Conservation (phyloP, 2,113 vertebrate genomes). For the Epinephelus lanceolatus region DNA sequence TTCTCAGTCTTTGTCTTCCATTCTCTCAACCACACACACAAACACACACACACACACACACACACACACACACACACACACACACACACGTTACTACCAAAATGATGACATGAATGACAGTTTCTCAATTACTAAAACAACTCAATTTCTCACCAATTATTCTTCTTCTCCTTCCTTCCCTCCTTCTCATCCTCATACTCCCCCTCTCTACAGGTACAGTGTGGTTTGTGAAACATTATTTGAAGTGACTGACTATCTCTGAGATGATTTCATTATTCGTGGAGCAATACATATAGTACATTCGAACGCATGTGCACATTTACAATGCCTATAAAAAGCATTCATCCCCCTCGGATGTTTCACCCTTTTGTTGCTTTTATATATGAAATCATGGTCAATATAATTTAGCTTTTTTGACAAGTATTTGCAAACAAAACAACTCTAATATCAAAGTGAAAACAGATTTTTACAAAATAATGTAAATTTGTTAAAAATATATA, state of each 20-base stretch:
- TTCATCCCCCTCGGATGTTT: too few species aligned
- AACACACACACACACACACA: neutral
- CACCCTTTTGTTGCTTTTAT: too few species aligned
- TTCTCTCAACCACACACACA: neutral
- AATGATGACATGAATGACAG: constrained; percentile 37
- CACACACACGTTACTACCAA: neutral
- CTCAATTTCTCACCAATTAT: constrained; percentile 44
- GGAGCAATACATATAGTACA: neutral
- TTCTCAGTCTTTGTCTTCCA: constrained; percentile 3
- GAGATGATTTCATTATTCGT: constrained; percentile 14
- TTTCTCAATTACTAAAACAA: neutral
- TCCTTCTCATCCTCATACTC: constrained; percentile 16
- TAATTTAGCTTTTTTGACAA: too few species aligned
- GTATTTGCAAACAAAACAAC: too few species aligned
- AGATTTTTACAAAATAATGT: too few species aligned
- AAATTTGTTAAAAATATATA: too few species aligned
- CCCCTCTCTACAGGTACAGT: neutral
- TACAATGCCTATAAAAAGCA: neutral
- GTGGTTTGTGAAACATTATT: constrained; percentile 14
- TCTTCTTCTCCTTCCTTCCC: neutral
- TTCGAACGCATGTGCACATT: neutral
- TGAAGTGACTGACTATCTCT: constrained; percentile 18
- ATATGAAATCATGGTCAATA: too few species aligned
- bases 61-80: too few species aligned
- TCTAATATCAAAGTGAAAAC: too few species aligned